Evolutionary conservation across 2,888 invertebrate species (phyloP).

Genomic region (Celastrina argiolus): DNA sequence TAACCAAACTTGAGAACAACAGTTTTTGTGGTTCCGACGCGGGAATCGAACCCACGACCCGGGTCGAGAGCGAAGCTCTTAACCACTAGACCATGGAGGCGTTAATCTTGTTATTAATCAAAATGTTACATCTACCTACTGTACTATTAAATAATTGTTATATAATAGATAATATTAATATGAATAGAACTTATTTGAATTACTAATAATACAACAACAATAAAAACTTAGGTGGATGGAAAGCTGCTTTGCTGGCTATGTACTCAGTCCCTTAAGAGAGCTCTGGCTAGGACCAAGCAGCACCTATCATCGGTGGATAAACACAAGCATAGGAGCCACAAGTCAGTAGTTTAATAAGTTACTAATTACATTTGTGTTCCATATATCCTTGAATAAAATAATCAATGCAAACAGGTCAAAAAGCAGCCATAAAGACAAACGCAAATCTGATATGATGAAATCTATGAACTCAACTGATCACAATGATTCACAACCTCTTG

Average conservation of each 20-base stretch:
- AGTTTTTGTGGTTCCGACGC: too few relatives aligned
- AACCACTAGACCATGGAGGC: too few relatives aligned
- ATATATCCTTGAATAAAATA: conserved; percentile 22
- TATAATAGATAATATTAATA: too few relatives aligned
- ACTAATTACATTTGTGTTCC: neutral
- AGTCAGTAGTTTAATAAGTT: conserved; percentile 49
- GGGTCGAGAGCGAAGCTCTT: too few relatives aligned
- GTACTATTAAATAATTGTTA: too few relatives aligned
- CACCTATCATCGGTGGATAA: conserved; percentile 80
- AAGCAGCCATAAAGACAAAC: conserved; percentile 81
- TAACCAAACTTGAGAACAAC: too few relatives aligned
- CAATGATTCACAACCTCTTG: conserved; percentile 62
- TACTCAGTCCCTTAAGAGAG: conserved; percentile 94
- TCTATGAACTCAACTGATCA: conserved; percentile 59
- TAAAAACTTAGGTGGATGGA: conserved; percentile 87
- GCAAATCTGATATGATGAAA: conserved; percentile 81
- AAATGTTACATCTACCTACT: too few relatives aligned
- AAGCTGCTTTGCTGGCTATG: conserved; percentile 97
- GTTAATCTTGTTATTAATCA: too few relatives aligned
- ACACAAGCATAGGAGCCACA: conserved; percentile 77
- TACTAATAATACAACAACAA: neutral
- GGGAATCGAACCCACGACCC: too few relatives aligned
- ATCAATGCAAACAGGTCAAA: conserved; percentile 71
- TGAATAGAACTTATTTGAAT: neutral
- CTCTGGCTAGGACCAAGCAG: conserved; percentile 93